These are phyloP conservation scores for Andricus curvator DNA, from an alignment of 2,888 invertebrate genomes.

Conservation along the genomic window DNA sequence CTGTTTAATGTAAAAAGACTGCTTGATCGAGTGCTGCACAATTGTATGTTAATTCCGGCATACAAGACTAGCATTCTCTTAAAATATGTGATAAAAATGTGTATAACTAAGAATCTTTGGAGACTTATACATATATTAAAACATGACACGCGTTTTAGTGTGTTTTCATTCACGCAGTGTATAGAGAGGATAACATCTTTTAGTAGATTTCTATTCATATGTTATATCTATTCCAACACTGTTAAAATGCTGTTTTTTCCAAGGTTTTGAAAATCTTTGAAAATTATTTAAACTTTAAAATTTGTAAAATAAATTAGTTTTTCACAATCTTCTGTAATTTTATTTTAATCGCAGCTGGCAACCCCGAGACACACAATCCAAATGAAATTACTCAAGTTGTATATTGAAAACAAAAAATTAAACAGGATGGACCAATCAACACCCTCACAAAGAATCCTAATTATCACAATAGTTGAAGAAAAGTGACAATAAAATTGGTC, in stretches of 20 bases:
- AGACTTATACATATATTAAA: not conserved
- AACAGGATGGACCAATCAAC: too few species aligned
- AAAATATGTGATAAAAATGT: not conserved
- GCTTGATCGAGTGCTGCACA: not conserved
- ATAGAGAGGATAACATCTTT: not conserved
- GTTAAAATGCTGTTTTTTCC: too few species aligned
- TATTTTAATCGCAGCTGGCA: not conserved
- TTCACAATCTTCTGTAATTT: not conserved
- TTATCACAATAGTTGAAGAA: too few species aligned
- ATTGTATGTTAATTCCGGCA: not conserved
- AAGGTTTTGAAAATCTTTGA: not conserved
- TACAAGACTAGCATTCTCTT: not conserved
- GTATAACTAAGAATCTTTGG: not conserved
- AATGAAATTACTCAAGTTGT: too few species aligned
- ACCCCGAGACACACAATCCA: too few species aligned
- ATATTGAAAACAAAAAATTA: too few species aligned
- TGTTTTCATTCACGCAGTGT: not conserved
- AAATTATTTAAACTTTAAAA: not conserved
- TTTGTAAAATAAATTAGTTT: not conserved
- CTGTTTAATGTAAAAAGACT: not conserved
- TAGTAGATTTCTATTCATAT: not conserved
- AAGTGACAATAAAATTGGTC: too few species aligned
- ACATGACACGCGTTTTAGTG: not conserved
- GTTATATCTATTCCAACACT: too few species aligned
- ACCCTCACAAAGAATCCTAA: too few species aligned